A percentile compares a stretch with the other conserved stretches of the same genome.
phyloP scores from a whole-genome alignment of 2,888 invertebrate species.

The Drosophila paramelanica region DNA sequence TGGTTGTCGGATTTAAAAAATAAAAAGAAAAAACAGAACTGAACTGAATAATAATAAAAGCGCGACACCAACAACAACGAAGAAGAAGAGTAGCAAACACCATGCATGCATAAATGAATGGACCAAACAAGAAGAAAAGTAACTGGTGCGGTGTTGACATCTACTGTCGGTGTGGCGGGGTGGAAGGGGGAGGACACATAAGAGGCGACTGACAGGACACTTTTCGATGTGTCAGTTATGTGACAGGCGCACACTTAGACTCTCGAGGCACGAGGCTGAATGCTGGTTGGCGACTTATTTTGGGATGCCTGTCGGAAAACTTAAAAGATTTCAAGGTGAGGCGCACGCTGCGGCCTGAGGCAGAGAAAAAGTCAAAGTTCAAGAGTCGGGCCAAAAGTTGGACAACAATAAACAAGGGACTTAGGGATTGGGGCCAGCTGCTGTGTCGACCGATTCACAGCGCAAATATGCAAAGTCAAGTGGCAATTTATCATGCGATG shows the following conservation, averaged over 20 bases:
- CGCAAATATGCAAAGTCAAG: constrained; percentile 80
- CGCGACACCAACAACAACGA: constrained; percentile 41
- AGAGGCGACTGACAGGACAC: constrained; percentile 65
- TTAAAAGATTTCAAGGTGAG: constrained; percentile 73
- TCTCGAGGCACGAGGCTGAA: constrained; percentile 15
- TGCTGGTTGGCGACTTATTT: constrained; percentile 44
- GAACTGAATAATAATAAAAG: constrained; percentile 50
- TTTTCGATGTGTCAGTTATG: constrained; percentile 70
- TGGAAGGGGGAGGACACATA: neutral
- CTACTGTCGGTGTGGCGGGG: constrained; percentile 1
- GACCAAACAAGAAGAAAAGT: constrained; percentile 38
- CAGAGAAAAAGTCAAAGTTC: constrained; percentile 69
- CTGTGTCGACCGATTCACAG: constrained; percentile 45
- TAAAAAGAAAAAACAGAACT: constrained; percentile 41
- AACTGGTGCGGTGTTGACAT: constrained; percentile 52
- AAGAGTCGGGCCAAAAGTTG: constrained; percentile 52
- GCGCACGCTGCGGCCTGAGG: constrained; percentile 5
- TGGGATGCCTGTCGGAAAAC: constrained; percentile 37
- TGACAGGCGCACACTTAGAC: constrained; percentile 23
- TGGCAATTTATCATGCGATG: constrained; percentile 77
- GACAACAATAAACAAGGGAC: constrained; percentile 53
- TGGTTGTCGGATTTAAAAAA: constrained; percentile 74
- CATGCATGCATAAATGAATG: constrained; percentile 72
- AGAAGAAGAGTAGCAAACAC: constrained; percentile 31
- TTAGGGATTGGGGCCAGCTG: constrained; percentile 27